Percentiles rank a stretch among this genome's conserved stretches.
These are phyloP conservation scores for Porites australiensis DNA, from an alignment of 64 coral and sea anemone species.

Conservation along the genomic window DNA sequence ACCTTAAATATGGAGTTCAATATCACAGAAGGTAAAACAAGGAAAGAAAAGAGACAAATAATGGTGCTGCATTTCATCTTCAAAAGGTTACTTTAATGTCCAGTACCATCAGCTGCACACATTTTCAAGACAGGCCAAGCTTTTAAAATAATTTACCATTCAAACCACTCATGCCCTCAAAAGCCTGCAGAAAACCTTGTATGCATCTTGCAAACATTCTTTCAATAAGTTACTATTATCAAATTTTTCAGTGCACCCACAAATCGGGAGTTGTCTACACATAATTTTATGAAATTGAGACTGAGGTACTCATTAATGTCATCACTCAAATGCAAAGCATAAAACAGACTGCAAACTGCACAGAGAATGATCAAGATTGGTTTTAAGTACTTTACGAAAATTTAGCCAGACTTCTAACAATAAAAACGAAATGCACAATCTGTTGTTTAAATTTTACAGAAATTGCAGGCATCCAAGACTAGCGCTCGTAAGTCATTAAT, in stretches of 20 bases:
- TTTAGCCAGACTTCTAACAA: too few relatives aligned
- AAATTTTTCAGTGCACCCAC: not conserved
- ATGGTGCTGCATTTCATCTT: slow-evolving; percentile 4
- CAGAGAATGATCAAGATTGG: too few relatives aligned
- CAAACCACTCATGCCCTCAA: not conserved
- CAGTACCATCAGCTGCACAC: not conserved
- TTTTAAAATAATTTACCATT: slow-evolving; percentile 24
- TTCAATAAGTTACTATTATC: slow-evolving; percentile 7
- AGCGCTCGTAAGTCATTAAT: too few relatives aligned
- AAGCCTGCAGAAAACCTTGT: not conserved
- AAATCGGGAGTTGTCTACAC: not conserved
- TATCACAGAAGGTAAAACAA: too few relatives aligned
- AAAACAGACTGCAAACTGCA: too few relatives aligned
- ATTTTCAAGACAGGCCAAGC: slow-evolving; percentile 17
- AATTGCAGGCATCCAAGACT: too few relatives aligned
- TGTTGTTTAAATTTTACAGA: too few relatives aligned
- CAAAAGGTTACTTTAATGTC: slow-evolving; percentile 23
- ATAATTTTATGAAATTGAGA: not conserved
- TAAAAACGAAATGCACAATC: too few relatives aligned
- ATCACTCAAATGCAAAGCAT: too few relatives aligned
- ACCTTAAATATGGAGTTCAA: too few relatives aligned
- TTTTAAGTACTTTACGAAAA: too few relatives aligned
- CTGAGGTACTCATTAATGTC: too few relatives aligned
- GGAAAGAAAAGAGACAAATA: not conserved
- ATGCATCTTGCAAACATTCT: not conserved